These are phyloP conservation scores for Drosophila albomicans DNA, from an alignment of 1,140 invertebrate species.

Conservation along the genomic window DNA sequence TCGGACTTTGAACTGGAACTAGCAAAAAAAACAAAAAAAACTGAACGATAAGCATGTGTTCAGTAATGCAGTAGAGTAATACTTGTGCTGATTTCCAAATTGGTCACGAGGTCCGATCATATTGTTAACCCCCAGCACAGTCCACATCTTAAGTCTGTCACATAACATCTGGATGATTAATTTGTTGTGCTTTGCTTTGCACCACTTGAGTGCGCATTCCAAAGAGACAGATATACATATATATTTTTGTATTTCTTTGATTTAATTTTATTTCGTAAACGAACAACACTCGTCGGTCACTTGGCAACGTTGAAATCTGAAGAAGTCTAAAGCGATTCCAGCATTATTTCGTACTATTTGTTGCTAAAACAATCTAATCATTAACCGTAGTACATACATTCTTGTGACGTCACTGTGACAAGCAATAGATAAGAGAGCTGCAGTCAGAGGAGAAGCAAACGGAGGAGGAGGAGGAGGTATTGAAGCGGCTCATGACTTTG, in stretches of 20 bases:
- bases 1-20: conserved; percentile 26
- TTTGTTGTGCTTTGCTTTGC: conserved; percentile 19
- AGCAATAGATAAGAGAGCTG: neutral
- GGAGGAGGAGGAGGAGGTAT: no score
- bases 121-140: conserved; percentile 4
- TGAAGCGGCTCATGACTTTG: conserved; percentile 42
- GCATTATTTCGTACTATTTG: conserved; percentile 13
- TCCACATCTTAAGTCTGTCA: conserved; percentile 18
- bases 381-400: conserved; percentile 44
- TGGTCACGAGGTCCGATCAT: conserved; percentile 18
- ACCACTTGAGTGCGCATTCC: conserved; percentile 14
- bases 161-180: conserved; percentile 34
- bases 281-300: conserved; percentile 20
- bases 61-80: conserved; percentile 1
- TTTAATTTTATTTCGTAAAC: conserved; percentile 11
- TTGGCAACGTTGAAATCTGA: conserved; percentile 39
- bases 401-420: conserved; percentile 67
- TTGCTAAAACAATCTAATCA: conserved; percentile 69
- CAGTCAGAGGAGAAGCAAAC: neutral
- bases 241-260: neutral
- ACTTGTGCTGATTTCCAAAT: neutral
- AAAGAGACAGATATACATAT: neutral
- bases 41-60: conserved; percentile 31
- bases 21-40: neutral
- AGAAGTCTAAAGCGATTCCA: conserved; percentile 19